Conservation (phyloP, 2,113 vertebrate genomes). For the Tympanuchus pallidicinctus region DNA sequence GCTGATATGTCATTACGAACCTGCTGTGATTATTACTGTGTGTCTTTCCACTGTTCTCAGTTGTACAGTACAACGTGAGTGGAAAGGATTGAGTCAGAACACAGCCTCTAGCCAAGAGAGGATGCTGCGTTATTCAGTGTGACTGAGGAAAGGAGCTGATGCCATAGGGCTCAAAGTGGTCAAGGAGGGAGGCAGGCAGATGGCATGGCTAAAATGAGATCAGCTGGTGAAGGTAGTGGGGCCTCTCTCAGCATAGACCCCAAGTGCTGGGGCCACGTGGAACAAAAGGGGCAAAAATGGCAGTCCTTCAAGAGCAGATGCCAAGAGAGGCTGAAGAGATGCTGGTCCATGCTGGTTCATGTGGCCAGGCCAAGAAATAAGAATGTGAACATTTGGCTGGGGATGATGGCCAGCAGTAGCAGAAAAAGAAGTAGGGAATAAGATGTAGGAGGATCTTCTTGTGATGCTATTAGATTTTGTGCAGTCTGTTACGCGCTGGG, state of each 20-base stretch:
- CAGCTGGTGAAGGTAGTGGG: not conserved
- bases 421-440: not conserved
- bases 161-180: constrained; percentile 1
- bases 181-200: constrained; percentile 28
- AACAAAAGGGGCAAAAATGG: not conserved
- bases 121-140: not conserved
- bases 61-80: not conserved
- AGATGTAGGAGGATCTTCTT: constrained; percentile 36
- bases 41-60: constrained; percentile 9
- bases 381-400: constrained; percentile 9
- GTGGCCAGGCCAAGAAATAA: constrained; percentile 16
- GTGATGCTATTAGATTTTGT: not conserved
- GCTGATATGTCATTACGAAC: constrained; percentile 10
- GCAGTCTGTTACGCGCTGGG: constrained; percentile 3
- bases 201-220: constrained; percentile 38
- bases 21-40: not conserved
- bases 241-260: not conserved
- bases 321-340: not conserved
- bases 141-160: not conserved
- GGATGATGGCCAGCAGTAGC: not conserved
- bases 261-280: not conserved
- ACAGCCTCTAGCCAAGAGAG: constrained; percentile 40
- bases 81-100: constrained; percentile 45
- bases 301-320: constrained; percentile 9
- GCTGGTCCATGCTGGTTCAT: not conserved